Percentiles rank a stretch among this genome's conserved stretches.
phyloP scores from a whole-genome alignment of 2,888 invertebrate genomes.

The Frankliniella intonsa region DNA sequence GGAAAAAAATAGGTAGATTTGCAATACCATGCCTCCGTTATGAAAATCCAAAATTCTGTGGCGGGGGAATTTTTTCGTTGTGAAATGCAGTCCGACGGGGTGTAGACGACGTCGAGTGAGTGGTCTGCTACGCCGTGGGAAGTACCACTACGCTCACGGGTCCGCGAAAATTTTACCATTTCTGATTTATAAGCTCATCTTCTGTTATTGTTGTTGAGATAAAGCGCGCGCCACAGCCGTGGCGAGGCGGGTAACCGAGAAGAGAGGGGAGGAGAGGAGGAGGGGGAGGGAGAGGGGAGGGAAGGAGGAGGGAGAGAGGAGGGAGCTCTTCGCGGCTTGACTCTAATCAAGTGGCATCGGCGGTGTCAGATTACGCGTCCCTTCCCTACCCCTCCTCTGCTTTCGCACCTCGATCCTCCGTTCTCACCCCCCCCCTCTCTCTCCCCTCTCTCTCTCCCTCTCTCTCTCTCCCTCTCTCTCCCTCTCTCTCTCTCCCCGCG shows the following conservation, averaged over 20 bases:
- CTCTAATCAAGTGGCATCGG: constrained; percentile 18
- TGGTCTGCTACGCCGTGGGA: no score
- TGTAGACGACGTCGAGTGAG: no score
- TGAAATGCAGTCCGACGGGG: no score
- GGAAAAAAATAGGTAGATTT: no score
- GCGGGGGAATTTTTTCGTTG: no score
- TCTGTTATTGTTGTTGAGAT: no score
- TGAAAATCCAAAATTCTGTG: no score
- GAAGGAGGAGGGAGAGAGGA: background rate
- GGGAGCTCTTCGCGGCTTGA: background rate
- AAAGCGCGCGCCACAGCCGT: no score
- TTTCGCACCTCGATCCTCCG: background rate
- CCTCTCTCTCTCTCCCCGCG: background rate
- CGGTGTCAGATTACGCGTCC: background rate
- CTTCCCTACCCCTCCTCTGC: background rate
- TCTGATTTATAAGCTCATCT: no score
- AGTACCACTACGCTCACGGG: no score
- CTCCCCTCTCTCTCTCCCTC: background rate
- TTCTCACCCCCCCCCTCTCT: background rate
- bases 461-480: background rate
- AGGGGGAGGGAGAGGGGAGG: background rate
- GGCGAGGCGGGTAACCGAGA: background rate
- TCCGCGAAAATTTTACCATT: no score
- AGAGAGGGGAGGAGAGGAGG: background rate
- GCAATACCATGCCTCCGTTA: no score